Base-by-base conservation (phyloP, 2,888 invertebrate species). In the Leistus spinibarbis region DNA sequence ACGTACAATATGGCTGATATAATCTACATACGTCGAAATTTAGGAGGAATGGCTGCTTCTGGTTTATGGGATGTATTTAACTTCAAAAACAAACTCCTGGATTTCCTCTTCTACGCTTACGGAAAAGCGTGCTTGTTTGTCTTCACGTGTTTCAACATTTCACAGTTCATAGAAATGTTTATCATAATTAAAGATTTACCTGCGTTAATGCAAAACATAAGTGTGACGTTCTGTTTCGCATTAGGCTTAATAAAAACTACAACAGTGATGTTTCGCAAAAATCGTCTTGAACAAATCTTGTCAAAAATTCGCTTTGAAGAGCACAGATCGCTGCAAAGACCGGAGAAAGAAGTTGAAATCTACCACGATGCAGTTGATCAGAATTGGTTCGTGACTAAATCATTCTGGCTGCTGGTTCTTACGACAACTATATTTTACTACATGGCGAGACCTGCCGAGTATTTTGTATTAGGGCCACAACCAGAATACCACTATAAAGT, bases 1-100 rank as follows among this genome's bases (percentile, higher is more conserved):
- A n/a, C n/a, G n/a, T 13, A 3, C 16, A 70, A 71, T 19, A 72
- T 72, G 71, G 10, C 56, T n/a, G 65, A 65, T 20, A 66, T 72
- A 65, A 27, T 23, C 7, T 72, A 40, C 17, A 40, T 72, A 13
- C 56, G 66, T 5, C 17, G 57, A 66, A 72, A 66, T 19, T n/a
- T 72, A 20, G 24, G 57, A 57, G 72, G 56, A 0, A 57, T 72
- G 57, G 23, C 72, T 4, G 13, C 56, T 1, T 56, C 20, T 23
- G 72, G 72, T 40, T 57, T 72, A 9, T 72, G 66, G 64, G 72
- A 72, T 19, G 54, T 23, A 20, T 72, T 19, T 24, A 27, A 56
- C 3, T 65, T 57, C 19, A 22, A 72, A 56, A 72, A 72, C 53
- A 56, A 54, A 0, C 13, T 72, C 0, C 54, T 56, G 9, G 57